phyloP scores from a whole-genome alignment of 2,113 vertebrate species.

The Ancistrus triradiatus region DNA sequence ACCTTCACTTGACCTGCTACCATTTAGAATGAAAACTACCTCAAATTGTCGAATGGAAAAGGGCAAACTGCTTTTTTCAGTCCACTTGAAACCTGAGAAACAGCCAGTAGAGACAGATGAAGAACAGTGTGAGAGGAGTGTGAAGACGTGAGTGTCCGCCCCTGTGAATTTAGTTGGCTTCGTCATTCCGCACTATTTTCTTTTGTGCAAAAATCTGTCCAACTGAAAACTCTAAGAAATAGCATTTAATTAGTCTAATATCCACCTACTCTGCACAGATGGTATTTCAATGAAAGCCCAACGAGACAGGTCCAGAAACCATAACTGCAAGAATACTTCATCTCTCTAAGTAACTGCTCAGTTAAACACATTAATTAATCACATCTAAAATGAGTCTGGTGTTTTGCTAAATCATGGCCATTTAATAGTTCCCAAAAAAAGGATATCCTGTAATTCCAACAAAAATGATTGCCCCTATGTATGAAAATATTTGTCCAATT shows the following conservation, averaged over 20 bases:
- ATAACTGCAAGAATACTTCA: constrained; percentile 3
- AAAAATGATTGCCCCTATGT: constrained; percentile 20
- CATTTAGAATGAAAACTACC: no score
- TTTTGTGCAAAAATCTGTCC: constrained; percentile 1
- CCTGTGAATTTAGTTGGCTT: constrained; percentile 32
- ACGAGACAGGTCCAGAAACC: background rate
- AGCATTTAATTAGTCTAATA: constrained; percentile 35
- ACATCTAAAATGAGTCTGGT: constrained; percentile 28
- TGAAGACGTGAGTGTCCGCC: constrained; percentile 27
- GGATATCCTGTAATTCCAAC: constrained; percentile 21
- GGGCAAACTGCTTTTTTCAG: no score
- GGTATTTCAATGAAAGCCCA: constrained; percentile 6
- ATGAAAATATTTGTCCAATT: constrained; percentile 41
- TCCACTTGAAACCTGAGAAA: background rate
- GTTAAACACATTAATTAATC: constrained; percentile 43
- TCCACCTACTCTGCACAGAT: constrained; percentile 36
- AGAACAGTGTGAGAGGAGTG: constrained; percentile 22
- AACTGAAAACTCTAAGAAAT: constrained; percentile 25
- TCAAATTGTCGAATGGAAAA: no score
- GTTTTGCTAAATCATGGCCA: constrained; percentile 9
- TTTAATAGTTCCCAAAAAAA: constrained; percentile 31
- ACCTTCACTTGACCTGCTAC: no score
- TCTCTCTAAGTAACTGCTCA: background rate
- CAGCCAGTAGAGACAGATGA: constrained; percentile 16
- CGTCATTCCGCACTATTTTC: constrained; percentile 6